Conservation (phyloP, 1,140 invertebrate species). For the Drosophila nasuta region DNA sequence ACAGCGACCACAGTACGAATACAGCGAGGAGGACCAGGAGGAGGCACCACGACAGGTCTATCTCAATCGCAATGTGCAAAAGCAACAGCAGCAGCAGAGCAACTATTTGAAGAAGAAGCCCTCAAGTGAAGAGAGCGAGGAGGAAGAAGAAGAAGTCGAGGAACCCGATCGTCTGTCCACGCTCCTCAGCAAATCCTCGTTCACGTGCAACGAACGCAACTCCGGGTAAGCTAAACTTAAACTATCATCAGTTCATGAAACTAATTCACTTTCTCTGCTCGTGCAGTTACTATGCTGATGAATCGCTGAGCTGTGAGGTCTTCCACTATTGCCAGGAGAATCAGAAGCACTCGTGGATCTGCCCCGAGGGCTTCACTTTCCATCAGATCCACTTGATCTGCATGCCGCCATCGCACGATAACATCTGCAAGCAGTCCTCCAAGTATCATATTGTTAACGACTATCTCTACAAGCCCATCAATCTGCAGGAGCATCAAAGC, state of each 20-base stretch:
- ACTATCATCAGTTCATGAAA: neutral
- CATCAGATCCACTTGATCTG: conserved; percentile 97
- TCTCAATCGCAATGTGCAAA: conserved; percentile 65
- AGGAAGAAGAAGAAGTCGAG: conserved; percentile 90
- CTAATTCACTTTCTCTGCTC: neutral
- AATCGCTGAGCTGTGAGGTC: conserved; percentile 94
- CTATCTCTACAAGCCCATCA: conserved; percentile 95
- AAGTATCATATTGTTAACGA: conserved; percentile 97
- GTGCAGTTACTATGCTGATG: conserved; percentile 93
- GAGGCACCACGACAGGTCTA: conserved; percentile 80
- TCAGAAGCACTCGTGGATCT: conserved; percentile 96
- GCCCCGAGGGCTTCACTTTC: conserved; percentile 96
- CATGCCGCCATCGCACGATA: conserved; percentile 95
- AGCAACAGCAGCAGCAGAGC: conserved; percentile 63
- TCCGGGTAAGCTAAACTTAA: conserved; percentile 86
- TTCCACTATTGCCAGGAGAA: conserved; percentile 97
- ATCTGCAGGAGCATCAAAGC: conserved; percentile 91
- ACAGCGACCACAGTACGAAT: conserved; percentile 74
- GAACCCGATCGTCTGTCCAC: conserved; percentile 93
- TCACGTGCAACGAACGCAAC: conserved; percentile 91
- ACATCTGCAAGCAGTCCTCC: conserved; percentile 94
- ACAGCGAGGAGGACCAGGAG: conserved; percentile 82
- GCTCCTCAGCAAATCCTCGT: conserved; percentile 93
- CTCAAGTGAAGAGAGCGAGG: conserved; percentile 73
- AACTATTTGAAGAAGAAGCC: conserved; percentile 78